Evolutionary conservation across 2,797 vertebrate genomes (phyloP).

Genomic region (Schizothorax lantsangensis): DNA sequence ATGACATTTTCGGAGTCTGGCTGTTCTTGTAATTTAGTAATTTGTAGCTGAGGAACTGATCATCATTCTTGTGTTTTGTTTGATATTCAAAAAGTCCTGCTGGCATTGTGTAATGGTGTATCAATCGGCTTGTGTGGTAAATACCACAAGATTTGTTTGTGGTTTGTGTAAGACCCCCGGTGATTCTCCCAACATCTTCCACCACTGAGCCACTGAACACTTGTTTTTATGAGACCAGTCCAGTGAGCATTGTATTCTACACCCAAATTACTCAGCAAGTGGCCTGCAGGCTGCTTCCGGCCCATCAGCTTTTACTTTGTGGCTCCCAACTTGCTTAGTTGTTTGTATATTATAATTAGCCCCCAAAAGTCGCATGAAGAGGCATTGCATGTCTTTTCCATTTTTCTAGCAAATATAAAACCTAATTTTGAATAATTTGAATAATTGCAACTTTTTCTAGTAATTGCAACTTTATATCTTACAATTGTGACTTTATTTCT

Average conservation of each 20-base stretch:
- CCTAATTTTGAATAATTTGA: not conserved
- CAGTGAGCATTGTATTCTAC: not conserved
- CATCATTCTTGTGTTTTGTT: constrained; percentile 13
- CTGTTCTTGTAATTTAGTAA: not conserved
- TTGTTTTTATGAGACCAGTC: constrained; percentile 2
- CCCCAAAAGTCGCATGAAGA: not conserved
- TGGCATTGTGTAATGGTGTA: not conserved
- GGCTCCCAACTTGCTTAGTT: not conserved
- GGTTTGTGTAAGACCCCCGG: not conserved
- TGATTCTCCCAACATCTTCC: not conserved
- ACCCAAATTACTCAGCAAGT: not conserved
- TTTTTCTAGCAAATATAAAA: not conserved
- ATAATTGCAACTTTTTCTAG: not conserved
- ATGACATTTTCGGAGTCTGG: constrained; percentile 65
- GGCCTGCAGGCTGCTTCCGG: not conserved
- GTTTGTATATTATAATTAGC: not conserved
- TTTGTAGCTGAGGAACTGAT: not conserved
- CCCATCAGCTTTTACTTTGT: not conserved
- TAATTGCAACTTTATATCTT: not conserved
- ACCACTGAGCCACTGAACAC: not conserved
- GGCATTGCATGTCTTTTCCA: not conserved
- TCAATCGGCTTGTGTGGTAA: constrained; percentile 5
- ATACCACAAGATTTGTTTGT: constrained; percentile 18
- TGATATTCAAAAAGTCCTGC: constrained; percentile 15
- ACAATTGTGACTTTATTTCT: not conserved